phyloP scores from a whole-genome alignment of 2,888 invertebrate species.

The Cremastinae sp. region DNA sequence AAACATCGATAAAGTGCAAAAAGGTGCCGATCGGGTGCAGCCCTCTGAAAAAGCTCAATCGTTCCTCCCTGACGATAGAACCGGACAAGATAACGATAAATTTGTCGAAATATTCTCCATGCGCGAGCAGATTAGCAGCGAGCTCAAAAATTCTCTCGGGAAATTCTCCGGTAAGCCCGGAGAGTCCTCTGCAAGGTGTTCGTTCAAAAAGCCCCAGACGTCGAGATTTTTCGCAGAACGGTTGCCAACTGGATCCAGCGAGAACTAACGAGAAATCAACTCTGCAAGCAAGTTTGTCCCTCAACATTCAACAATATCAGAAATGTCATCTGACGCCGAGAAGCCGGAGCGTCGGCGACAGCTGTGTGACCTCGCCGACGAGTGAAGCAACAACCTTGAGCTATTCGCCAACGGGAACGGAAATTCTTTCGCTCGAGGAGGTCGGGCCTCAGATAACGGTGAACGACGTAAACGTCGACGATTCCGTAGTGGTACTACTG shows the following conservation, averaged over 20 bases:
- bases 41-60: constrained; percentile 73
- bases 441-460: constrained; percentile 65
- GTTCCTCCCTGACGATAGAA: constrained; percentile 74
- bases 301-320: constrained; percentile 70
- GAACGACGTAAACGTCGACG: constrained; percentile 43
- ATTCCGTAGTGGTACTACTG: constrained; percentile 44
- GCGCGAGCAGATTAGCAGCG: constrained; percentile 77
- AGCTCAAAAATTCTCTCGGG: constrained; percentile 76
- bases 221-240: constrained; percentile 36
- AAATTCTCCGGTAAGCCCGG: constrained; percentile 70
- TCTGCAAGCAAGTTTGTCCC: constrained; percentile 70
- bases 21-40: constrained; percentile 63
- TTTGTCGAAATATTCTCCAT: constrained; percentile 78
- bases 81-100: constrained; percentile 74
- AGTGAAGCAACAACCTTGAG: constrained; percentile 73
- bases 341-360: constrained; percentile 73
- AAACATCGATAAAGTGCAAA: constrained; percentile 58
- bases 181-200: constrained; percentile 74
- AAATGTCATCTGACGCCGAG: constrained; percentile 68
- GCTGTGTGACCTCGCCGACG: constrained; percentile 75
- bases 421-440: constrained; percentile 74
- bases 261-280: constrained; percentile 65
- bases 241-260: constrained; percentile 17
- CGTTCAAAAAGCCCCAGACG: constrained; percentile 28
- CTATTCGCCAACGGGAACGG: constrained; percentile 74